Conservation (phyloP, 2,888 invertebrate genomes). For the Nemapogon koenigi region DNA sequence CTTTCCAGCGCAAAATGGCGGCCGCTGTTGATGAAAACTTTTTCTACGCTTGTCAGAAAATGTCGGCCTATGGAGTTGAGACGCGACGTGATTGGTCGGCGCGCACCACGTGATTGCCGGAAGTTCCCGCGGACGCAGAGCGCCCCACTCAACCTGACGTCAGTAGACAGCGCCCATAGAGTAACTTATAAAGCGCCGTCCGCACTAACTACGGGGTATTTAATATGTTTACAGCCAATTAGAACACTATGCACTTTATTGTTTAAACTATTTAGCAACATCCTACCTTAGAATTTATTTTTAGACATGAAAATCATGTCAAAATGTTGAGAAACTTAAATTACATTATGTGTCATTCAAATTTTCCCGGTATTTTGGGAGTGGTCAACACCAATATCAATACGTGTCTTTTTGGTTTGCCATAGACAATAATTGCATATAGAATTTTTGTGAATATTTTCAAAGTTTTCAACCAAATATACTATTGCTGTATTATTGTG, state of each 20-base stretch:
- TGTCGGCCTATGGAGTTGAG: constrained; percentile 60
- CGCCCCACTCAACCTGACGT: constrained; percentile 55
- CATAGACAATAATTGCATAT: too few relatives aligned
- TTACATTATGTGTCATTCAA: constrained; percentile 22
- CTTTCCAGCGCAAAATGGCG: constrained; percentile 91
- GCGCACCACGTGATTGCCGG: constrained; percentile 57
- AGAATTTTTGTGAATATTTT: too few relatives aligned
- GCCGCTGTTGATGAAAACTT: constrained; percentile 95
- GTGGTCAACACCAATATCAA: constrained; percentile 57
- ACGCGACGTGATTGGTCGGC: constrained; percentile 46
- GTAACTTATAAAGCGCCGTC: constrained; percentile 35
- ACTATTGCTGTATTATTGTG: too few relatives aligned
- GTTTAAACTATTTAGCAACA: background rate
- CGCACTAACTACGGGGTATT: constrained; percentile 28
- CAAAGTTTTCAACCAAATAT: too few relatives aligned
- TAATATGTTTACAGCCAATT: too few relatives aligned
- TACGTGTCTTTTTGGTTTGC: constrained; percentile 42
- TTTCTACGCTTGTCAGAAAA: constrained; percentile 93
- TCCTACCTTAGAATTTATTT: background rate
- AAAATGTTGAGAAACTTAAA: background rate
- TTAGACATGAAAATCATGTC: background rate
- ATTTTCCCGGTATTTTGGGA: constrained; percentile 52
- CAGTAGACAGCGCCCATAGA: constrained; percentile 43
- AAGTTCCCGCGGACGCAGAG: constrained; percentile 52
- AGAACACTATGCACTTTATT: background rate